Conservation (phyloP, 2,888 invertebrate genomes). For the Herminia tarsipennalis region DNA sequence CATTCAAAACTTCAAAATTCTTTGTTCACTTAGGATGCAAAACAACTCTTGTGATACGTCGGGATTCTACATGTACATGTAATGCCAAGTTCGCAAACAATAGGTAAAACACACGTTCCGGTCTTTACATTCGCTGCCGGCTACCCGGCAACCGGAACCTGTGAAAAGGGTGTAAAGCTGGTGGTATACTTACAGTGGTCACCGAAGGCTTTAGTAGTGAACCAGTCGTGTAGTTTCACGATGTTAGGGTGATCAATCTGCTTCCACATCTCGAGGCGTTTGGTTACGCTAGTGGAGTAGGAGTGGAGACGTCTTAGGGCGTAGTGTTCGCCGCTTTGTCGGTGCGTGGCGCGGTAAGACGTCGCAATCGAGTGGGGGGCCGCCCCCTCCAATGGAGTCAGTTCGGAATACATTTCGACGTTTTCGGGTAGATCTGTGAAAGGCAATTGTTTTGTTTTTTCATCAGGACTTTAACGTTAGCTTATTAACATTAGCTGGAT, state of each 20-base stretch:
- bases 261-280: slow-evolving; percentile 98
- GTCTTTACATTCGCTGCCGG: too few species aligned
- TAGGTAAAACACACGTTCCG: too few species aligned
- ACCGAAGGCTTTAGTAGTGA: slow-evolving; percentile 97
- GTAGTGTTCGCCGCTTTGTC: slow-evolving; percentile 93
- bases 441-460: too few species aligned
- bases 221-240: slow-evolving; percentile 95
- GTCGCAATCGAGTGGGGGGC: slow-evolving; percentile 90
- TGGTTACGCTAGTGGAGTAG: slow-evolving; percentile 91
- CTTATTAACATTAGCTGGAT: too few species aligned
- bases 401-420: slow-evolving; percentile 95
- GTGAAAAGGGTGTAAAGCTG: too few species aligned
- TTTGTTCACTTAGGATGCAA: too few species aligned
- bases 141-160: too few species aligned
- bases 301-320: slow-evolving; percentile 96
- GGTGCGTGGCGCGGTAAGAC: slow-evolving; percentile 95
- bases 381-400: slow-evolving; percentile 93
- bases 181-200: slow-evolving; percentile 95
- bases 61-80: too few species aligned
- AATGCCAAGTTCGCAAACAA: too few species aligned
- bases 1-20: too few species aligned
- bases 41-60: too few species aligned
- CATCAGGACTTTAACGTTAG: too few species aligned
- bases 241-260: slow-evolving; percentile 97
- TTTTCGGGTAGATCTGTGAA: slow-evolving; percentile 91